Conservation (phyloP, 1,140 invertebrate species). For the Catajapyx aquilonaris region DNA sequence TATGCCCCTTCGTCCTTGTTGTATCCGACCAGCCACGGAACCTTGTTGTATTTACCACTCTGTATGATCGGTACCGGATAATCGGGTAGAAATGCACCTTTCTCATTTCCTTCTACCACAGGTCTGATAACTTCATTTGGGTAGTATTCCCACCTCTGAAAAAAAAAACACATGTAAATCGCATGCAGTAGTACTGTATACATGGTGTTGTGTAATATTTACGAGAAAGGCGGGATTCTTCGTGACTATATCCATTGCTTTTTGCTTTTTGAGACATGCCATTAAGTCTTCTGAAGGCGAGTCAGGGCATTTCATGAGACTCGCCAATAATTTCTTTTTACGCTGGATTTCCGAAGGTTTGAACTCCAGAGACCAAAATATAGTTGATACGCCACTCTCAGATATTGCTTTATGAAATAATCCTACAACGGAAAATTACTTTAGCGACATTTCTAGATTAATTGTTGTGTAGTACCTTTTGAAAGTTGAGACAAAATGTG, state of each 20-base stretch:
- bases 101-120: too few species aligned
- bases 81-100: too few species aligned
- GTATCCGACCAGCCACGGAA: too few species aligned
- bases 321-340: constrained; percentile 18
- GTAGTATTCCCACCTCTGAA: too few species aligned
- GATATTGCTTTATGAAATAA: constrained; percentile 25
- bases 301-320: constrained; percentile 17
- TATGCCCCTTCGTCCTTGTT: too few species aligned
- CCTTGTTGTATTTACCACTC: too few species aligned
- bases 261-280: constrained; percentile 32
- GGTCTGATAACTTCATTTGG: too few species aligned
- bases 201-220: too few species aligned
- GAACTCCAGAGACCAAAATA: constrained; percentile 28
- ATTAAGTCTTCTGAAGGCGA: constrained; percentile 26
- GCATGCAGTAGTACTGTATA: too few species aligned
- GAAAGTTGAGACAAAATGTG: constrained; percentile 28
- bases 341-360: constrained; percentile 23
- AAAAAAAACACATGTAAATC: too few species aligned
- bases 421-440: constrained; percentile 9
- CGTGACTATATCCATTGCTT: constrained; percentile 32
- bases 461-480: background rate
- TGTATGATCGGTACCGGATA: too few species aligned
- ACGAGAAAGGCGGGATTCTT: constrained; percentile 38
- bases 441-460: background rate
- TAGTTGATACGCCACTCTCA: constrained; percentile 28